These are phyloP conservation scores for Agelastica alni DNA, from an alignment of 2,888 invertebrate species.

Conservation along the genomic window DNA sequence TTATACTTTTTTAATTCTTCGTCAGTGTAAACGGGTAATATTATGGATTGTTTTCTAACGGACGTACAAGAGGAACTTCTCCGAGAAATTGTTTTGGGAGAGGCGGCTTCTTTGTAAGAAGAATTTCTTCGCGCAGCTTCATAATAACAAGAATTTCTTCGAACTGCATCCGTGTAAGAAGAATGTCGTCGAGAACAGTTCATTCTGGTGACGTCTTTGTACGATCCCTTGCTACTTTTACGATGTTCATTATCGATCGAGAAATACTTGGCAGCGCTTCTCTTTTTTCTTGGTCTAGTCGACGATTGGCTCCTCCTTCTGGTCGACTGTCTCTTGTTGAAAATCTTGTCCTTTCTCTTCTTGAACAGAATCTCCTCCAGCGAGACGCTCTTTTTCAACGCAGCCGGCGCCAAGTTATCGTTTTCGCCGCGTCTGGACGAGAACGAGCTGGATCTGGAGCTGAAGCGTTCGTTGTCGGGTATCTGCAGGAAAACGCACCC, in stretches of 20 bases:
- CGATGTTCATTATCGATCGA: background rate
- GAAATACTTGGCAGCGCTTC: background rate
- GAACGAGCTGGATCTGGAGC: constrained; percentile 23
- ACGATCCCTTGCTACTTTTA: background rate
- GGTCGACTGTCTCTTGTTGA: constrained; percentile 16
- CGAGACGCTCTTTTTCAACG: constrained; percentile 24
- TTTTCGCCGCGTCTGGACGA: constrained; percentile 4
- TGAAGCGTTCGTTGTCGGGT: constrained; percentile 16
- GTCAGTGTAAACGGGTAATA: background rate
- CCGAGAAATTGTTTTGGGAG: too few relatives aligned
- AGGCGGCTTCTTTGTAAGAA: background rate
- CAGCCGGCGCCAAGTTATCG: background rate
- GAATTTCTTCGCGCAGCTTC: background rate
- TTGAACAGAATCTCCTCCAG: constrained; percentile 28
- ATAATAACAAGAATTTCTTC: background rate
- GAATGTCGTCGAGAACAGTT: constrained; percentile 6
- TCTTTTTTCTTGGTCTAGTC: constrained; percentile 11
- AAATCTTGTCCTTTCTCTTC: constrained; percentile 11
- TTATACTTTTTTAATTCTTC: constrained; percentile 63
- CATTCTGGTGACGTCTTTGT: constrained; percentile 5
- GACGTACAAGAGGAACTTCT: constrained; percentile 1
- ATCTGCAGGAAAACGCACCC: constrained; percentile 23
- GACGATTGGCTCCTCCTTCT: constrained; percentile 29
- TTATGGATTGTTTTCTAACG: background rate
- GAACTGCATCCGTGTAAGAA: background rate